These are phyloP conservation scores for Spialia ferax DNA, from an alignment of 2,888 invertebrate species.

Conservation along the genomic window DNA sequence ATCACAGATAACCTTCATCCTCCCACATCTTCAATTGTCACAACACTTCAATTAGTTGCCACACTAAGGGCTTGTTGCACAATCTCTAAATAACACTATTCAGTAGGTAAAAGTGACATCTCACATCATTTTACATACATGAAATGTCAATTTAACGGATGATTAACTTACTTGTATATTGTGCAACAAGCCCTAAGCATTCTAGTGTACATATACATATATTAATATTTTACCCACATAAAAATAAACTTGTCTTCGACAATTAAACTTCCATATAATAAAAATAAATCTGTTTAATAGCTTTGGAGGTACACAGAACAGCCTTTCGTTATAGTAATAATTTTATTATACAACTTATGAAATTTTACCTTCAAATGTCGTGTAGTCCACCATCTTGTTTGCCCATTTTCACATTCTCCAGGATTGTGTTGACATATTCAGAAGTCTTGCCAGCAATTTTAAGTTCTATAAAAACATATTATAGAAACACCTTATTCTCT, in stretches of 20 bases:
- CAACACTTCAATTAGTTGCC: constrained; percentile 70
- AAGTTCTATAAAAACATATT: constrained; percentile 87
- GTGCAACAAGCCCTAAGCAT: no score
- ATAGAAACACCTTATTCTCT: no score
- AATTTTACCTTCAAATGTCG: constrained; percentile 85
- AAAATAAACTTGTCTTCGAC: constrained; percentile 83
- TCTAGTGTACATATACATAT: constrained; percentile 73
- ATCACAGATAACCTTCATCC: no score
- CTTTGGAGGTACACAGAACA: constrained; percentile 86
- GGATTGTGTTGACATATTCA: constrained; percentile 96
- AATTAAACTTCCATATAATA: constrained; percentile 73
- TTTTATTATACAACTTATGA: constrained; percentile 54
- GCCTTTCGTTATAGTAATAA: constrained; percentile 79
- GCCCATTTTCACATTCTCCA: constrained; percentile 95
- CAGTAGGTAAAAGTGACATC: no score
- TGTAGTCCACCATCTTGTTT: constrained; percentile 92
- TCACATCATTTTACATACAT: no score
- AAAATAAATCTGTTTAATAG: constrained; percentile 77
- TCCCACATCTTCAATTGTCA: no score
- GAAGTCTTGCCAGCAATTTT: constrained; percentile 97
- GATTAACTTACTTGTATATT: no score
- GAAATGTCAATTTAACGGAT: no score
- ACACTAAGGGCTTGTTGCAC: no score
- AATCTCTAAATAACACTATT: no score
- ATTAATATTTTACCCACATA: constrained; percentile 66